Evolutionary conservation across 2,888 invertebrate species (phyloP).

Genomic region (Augochlorella aurata): DNA sequence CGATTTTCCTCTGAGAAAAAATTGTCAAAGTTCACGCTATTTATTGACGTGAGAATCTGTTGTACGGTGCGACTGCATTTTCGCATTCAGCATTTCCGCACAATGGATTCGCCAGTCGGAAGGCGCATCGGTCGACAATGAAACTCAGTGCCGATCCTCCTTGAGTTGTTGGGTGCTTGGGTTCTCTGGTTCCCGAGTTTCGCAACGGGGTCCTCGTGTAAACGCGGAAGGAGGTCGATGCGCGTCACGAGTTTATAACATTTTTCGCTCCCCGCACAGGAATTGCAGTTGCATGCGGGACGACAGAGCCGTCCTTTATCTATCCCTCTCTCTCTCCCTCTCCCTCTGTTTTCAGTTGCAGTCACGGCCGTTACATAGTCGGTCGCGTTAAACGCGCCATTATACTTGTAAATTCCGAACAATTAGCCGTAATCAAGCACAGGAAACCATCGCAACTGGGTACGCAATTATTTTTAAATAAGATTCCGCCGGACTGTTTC

Average conservation of each 20-base stretch:
- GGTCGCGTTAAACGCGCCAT: conserved; percentile 78
- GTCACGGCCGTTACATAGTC: conserved; percentile 77
- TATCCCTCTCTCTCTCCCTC: conserved; percentile 13
- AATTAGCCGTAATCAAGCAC: conserved; percentile 81
- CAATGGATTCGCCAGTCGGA: not conserved
- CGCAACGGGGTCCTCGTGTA: conserved; percentile 32
- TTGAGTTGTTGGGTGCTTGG: too few relatives aligned
- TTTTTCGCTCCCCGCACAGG: conserved; percentile 38
- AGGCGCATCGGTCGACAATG: conserved; percentile 19
- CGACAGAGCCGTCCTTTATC: conserved; percentile 45
- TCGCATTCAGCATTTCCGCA: too few relatives aligned
- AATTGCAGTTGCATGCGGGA: conserved; percentile 54
- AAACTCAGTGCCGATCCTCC: conserved; percentile 1
- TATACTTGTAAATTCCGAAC: conserved; percentile 81
- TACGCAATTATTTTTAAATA: conserved; percentile 81
- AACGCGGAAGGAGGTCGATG: conserved; percentile 46
- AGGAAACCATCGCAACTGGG: conserved; percentile 77
- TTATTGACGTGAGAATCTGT: too few relatives aligned
- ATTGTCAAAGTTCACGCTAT: not conserved
- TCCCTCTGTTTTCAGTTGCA: not conserved
- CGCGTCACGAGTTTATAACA: conserved; percentile 35
- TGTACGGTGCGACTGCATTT: too few relatives aligned
- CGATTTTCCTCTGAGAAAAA: not conserved
- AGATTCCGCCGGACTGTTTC: conserved; percentile 76
- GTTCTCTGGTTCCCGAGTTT: conserved; percentile 5